Base-by-base conservation (phyloP, 1,140 invertebrate genomes). In the Augochlora pura region DNA sequence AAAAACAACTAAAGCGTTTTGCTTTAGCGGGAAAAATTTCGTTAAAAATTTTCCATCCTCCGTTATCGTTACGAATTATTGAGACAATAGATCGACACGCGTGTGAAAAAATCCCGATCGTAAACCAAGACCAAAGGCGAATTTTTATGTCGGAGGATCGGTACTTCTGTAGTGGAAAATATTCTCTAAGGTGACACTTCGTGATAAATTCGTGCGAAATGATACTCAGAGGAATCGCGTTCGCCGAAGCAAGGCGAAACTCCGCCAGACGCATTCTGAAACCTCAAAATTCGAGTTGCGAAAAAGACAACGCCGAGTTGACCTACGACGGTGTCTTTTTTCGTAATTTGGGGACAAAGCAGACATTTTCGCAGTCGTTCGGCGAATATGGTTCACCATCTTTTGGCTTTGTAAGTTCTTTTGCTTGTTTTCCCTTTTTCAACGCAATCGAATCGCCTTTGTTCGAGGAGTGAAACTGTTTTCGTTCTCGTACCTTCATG, bases 231-330 rank as follows among this genome's bases (percentile, higher is more conserved):
- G 83, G 80, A 12, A 82, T 86, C 16, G 84, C 84, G 14, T 86
- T 86, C n/a, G 80, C 84, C 25, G 84, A 86, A 39, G 80, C 71
- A 16, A 77, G 84, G 25, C 79, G 83, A 46, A 85, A 69, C 79
- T 85, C 83, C 27, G 75, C 83, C 25, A 80, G 83, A 21, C 83
- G 83, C 7, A 80, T 85, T 60, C 49, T 79, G 12, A 86, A 82
- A 21, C 2, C 75, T 1, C 82, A 84, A 32, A 67, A 77, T 71
- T 68, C 81, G 4, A 25, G 68, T 60, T 76, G 64, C 23, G 84
- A 86, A 12, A 85, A 72, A 49, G 84, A 86, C 25, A 42, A 42
- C 12, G 8, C 69, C n/a, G 83, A 86, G 46, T 27, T 82, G 23
- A 49, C 62, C 25, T 65, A 85, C n/a, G 83, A 82, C 57, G 83